Conservation (phyloP, 2,888 invertebrate species). For the Melanostoma scalare region DNA sequence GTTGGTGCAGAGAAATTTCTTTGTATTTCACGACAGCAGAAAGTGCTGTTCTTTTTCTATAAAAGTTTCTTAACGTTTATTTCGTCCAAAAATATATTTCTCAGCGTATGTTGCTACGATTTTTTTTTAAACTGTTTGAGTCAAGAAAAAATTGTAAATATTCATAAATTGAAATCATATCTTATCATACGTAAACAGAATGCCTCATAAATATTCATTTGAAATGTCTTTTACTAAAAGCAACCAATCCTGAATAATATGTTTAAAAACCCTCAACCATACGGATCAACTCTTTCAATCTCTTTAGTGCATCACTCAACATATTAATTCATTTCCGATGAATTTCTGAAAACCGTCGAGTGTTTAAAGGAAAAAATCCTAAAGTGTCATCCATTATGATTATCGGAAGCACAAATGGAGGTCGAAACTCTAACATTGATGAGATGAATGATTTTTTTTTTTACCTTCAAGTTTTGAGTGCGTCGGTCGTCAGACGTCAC, state of each 20-base stretch:
- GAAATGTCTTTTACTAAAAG: constrained; percentile 17
- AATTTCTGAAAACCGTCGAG: constrained; percentile 62
- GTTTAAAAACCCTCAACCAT: constrained; percentile 40
- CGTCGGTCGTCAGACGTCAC: constrained; percentile 39
- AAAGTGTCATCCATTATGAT: constrained; percentile 70
- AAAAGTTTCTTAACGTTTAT: no score
- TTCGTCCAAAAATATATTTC: no score
- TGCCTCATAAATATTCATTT: constrained; percentile 41
- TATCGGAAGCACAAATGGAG: constrained; percentile 59
- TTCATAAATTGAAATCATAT: not conserved
- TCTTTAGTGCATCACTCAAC: constrained; percentile 61
- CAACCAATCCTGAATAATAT: constrained; percentile 18
- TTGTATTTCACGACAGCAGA: no score
- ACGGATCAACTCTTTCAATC: constrained; percentile 30
- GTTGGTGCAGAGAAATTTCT: no score
- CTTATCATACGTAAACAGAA: constrained; percentile 22
- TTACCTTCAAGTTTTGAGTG: constrained; percentile 5
- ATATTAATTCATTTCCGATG: constrained; percentile 72
- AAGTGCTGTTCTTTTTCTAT: no score
- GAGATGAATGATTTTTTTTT: constrained; percentile 44
- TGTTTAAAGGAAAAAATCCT: constrained; percentile 32
- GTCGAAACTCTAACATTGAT: constrained; percentile 63
- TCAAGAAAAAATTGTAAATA: not conserved
- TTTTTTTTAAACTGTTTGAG: no score
- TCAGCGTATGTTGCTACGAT: no score